Evolutionary conservation across 1,140 invertebrate genomes (phyloP).

Genomic region (Rhynchophorus ferrugineus): DNA sequence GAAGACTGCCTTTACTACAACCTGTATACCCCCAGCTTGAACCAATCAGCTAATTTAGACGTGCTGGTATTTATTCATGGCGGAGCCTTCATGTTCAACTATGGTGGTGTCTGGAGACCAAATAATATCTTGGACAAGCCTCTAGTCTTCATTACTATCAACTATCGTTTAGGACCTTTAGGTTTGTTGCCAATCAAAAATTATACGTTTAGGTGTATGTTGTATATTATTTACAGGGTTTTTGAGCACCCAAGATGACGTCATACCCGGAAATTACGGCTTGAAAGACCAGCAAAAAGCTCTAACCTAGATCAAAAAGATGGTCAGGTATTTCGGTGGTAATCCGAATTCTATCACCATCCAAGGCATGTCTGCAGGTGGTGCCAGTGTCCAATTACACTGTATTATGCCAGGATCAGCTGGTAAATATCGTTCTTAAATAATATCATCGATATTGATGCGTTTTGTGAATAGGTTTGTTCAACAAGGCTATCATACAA

Average conservation of each 20-base stretch:
- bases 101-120: constrained; percentile 44
- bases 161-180: constrained; percentile 55
- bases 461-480: no score
- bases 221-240: neutral
- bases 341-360: no score
- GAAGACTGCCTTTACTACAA: constrained; percentile 50
- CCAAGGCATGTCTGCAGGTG: no score
- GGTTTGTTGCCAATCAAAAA: constrained; percentile 5
- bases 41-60: constrained; percentile 15
- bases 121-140: constrained; percentile 50
- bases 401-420: no score
- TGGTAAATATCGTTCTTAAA: no score
- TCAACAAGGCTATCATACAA: neutral
- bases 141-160: constrained; percentile 54
- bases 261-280: no score
- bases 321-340: no score
- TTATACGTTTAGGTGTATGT: neutral
- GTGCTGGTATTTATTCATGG: constrained; percentile 54
- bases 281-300: no score
- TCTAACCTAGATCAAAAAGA: no score
- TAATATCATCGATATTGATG: no score
- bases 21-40: constrained; percentile 41
- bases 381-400: no score
- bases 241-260: no score
- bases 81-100: constrained; percentile 47